Conservation (phyloP, 2,113 vertebrate genomes). For the Dissostichus mawsoni region DNA sequence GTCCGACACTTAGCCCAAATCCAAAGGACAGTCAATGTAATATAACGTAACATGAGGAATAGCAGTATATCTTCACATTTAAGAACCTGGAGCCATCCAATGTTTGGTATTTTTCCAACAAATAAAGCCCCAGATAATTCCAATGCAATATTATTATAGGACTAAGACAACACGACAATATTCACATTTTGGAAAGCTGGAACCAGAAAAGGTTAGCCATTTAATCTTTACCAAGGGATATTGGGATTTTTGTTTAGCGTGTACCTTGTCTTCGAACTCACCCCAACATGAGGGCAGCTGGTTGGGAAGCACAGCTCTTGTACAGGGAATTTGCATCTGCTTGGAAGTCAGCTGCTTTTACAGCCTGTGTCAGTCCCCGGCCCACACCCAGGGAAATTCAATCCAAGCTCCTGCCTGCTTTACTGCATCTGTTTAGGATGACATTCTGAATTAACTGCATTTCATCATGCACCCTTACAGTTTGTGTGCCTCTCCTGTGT, state of each 20-base stretch:
- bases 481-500: background rate
- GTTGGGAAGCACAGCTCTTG: slow-evolving; percentile 3
- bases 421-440: slow-evolving; percentile 20
- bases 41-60: background rate
- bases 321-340: slow-evolving; percentile 50
- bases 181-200: too few species aligned
- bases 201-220: too few species aligned
- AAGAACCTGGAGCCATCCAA: background rate
- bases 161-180: too few species aligned
- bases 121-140: too few species aligned
- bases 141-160: too few species aligned
- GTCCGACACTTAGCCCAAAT: too few species aligned
- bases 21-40: too few species aligned
- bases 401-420: background rate
- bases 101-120: too few species aligned
- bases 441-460: slow-evolving; percentile 11
- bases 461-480: slow-evolving; percentile 7
- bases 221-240: background rate
- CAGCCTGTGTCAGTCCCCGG: background rate
- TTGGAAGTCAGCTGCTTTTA: slow-evolving; percentile 41
- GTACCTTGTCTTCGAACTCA: background rate
- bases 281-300: slow-evolving; percentile 1
- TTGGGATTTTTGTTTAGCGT: background rate
- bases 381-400: slow-evolving; percentile 37
- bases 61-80: background rate